A percentile compares a stretch with the other conserved stretches of the same genome.
phyloP scores from a whole-genome alignment of 2,113 vertebrate genomes.

The Antechinus stuartii region DNA sequence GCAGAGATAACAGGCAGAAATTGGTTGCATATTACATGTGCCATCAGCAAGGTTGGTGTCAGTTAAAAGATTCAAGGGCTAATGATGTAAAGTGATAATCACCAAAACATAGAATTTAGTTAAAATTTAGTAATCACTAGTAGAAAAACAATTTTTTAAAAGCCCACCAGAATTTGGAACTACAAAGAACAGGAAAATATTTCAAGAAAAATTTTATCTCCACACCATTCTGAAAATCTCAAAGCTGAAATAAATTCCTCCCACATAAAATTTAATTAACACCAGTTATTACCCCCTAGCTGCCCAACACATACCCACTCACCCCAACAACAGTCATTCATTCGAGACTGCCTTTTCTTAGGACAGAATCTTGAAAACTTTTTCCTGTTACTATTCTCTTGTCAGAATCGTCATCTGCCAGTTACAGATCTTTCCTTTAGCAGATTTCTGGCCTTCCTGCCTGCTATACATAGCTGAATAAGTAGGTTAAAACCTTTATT shows the following conservation, averaged over 20 bases:
- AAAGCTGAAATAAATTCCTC: background rate
- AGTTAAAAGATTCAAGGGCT: background rate
- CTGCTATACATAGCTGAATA: background rate
- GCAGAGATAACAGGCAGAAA: too few species aligned
- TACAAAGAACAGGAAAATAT: background rate
- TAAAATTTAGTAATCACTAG: background rate
- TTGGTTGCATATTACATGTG: too few species aligned
- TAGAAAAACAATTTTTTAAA: background rate
- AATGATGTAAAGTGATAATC: background rate
- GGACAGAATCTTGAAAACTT: background rate
- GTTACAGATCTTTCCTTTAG: background rate
- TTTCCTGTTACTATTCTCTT: conserved; percentile 20
- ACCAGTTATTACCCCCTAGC: background rate
- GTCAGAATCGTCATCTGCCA: background rate
- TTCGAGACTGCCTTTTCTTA: background rate
- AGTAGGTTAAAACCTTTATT: background rate
- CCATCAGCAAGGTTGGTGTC: too few species aligned
- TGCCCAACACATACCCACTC: background rate
- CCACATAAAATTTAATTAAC: background rate
- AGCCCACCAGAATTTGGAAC: background rate
- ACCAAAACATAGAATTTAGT: background rate
- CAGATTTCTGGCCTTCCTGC: background rate
- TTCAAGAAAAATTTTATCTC: background rate
- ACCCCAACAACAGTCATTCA: background rate
- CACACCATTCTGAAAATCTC: conserved; percentile 22